Percentiles rank a stretch among this genome's conserved stretches.
phyloP scores from a whole-genome alignment of 2,113 vertebrate species.

The Cercopithecus mona region DNA sequence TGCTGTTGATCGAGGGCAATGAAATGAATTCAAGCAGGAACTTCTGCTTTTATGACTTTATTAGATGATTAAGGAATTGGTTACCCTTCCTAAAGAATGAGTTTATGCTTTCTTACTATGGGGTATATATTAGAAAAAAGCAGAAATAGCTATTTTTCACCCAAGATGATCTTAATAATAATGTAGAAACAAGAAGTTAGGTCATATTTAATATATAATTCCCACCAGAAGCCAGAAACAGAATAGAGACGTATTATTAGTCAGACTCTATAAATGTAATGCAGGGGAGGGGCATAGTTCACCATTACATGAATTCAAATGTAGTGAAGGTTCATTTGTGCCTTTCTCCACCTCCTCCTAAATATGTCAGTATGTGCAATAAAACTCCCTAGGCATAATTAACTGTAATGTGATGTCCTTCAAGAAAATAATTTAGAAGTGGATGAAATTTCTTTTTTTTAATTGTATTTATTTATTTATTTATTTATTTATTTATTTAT shows the following conservation, averaged over 20 bases:
- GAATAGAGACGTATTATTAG: neutral
- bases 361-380: neutral
- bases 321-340: neutral
- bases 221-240: neutral
- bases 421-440: conserved; percentile 14
- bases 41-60: neutral
- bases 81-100: neutral
- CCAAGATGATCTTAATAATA: neutral
- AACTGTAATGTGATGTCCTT: neutral
- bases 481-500: neutral
- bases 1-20: neutral
- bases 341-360: neutral
- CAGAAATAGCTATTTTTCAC: neutral
- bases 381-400: neutral
- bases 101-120: neutral
- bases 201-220: neutral
- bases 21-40: neutral
- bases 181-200: neutral
- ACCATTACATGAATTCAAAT: neutral
- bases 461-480: neutral
- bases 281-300: neutral
- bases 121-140: neutral
- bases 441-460: neutral
- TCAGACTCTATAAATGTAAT: neutral
- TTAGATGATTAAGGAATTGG: neutral